Percentiles rank a stretch among this genome's conserved stretches.
These are phyloP conservation scores for Rugalucina vietnamica DNA, from an alignment of 2,888 invertebrate species.

Conservation along the genomic window DNA sequence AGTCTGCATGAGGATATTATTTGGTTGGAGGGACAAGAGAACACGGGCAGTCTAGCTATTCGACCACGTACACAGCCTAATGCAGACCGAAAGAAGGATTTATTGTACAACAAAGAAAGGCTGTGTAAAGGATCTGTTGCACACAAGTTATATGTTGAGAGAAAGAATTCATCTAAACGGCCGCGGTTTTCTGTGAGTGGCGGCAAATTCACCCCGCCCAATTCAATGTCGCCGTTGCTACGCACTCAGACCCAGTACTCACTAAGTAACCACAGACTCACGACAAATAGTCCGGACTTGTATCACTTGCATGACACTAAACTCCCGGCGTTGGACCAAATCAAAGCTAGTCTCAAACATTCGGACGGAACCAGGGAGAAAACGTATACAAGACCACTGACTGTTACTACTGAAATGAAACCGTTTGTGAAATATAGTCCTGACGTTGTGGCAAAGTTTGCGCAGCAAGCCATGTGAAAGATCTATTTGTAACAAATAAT, in stretches of 20 bases:
- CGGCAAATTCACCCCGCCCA: conserved; percentile 71
- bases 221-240: conserved; percentile 73
- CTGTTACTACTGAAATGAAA: conserved; percentile 71
- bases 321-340: conserved; percentile 77
- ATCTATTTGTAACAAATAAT: too few relatives aligned
- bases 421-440: conserved; percentile 78
- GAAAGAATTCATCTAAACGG: conserved; percentile 47
- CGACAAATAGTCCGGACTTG: conserved; percentile 76
- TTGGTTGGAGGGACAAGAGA: conserved; percentile 73
- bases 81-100: conserved; percentile 42
- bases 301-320: conserved; percentile 63
- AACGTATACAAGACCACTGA: conserved; percentile 57
- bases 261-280: conserved; percentile 72
- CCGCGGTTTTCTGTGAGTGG: conserved; percentile 73
- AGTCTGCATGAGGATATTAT: conserved; percentile 72
- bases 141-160: conserved; percentile 64
- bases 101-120: conserved; percentile 67
- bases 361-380: conserved; percentile 45
- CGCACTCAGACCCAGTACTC: conserved; percentile 78
- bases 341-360: conserved; percentile 73
- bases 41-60: conserved; percentile 76
- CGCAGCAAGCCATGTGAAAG: conserved; percentile 45
- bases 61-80: conserved; percentile 55
- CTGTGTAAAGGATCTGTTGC: conserved; percentile 77
- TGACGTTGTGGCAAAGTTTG: conserved; percentile 69